Evolutionary conservation across 1,140 invertebrate genomes (phyloP), one percentile per base, ranked within the genome.

Genomic region (Drosophila ercepeae): DNA sequence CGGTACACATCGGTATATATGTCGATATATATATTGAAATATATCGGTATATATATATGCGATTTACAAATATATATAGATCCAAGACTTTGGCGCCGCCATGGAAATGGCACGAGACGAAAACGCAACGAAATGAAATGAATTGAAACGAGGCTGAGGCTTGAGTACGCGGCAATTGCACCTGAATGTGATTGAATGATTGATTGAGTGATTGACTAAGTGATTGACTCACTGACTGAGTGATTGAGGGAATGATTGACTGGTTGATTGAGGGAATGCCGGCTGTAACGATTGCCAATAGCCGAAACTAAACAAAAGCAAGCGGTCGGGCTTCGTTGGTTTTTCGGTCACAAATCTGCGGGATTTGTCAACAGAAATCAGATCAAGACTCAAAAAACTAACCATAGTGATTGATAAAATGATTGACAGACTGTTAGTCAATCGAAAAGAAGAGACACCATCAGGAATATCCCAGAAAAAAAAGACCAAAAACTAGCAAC

Each of bases 91-190:
- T 67, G 59, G 39, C 23, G 25, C 23, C 54, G 57, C 27, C 27
- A 23, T 84, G 75, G 59, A 78, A 83, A 68, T 63, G 77, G 34
- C 55, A 75, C 39, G 52, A 55, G 74, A 72, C 45, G 67, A 36
- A 44, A 50, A 61, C 32, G 53, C 59, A 64, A 70, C 42, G 61
- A 49, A 59, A 51, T 50, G 50, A 74, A 78, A 70, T 55, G 65
- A 67, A 84, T 57, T 23, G 71, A 57, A 54, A 72, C 65, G 48
- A 18, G 50, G 42, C 45, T 49, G 69, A n/a, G n/a, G n/a, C n/a
- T n/a, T n/a, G n/a, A n/a, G 78, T 60, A 83, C 79, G 44, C 78
- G 57, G 34, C 69, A 59, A 82, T 83, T 83, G 79, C 79, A 65
- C 39, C 60, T 44, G 59, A 67, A 52, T 36, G 34, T 36, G n/a